Evolutionary conservation across 2,797 vertebrate species (phyloP), one percentile per base, ranked within the genome.

Genomic region (Alectoris magna): DNA sequence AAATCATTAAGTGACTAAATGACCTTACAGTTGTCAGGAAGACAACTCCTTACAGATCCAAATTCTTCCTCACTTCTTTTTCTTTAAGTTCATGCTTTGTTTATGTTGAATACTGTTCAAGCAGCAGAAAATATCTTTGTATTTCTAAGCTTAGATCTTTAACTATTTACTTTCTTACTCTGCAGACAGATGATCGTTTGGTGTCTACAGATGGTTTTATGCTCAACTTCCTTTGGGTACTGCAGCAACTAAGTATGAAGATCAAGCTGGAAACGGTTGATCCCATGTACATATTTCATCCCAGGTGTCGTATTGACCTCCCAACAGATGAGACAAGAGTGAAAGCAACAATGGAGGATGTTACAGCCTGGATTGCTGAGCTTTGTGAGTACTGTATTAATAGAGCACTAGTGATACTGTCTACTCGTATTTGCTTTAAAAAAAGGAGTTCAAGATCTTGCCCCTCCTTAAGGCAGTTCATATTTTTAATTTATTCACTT

Each of bases 161-260:
- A 86, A 41, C 51, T 66, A 1, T 76, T 69, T 78, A 7, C 56
- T 87, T 22, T 82, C 66, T 15, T 56, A 3, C 69, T 79, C 86
- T 51, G 26, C 96, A 99, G 99, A 99, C 99, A 9, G 99, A 99
- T 14, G 99, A 99, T 94, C 98, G 99, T 75, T 97, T 99, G 96
- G 99, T 99, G 71, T 99, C 99, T 11, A 99, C 99, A 19, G 99
- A 99, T 6, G 99, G 99, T 91, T 99, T 99, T 95, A 99, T 99
- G 99, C 98, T 99, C 90, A 99, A 99, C 97, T 99, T 99, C 96
- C 97, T 99, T 76, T 99, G 99, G 99, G 99, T 99, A 80, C 98
- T 99, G 63, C 99, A 99, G 97, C 99, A 99, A 90, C 98, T 99
- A 62, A 99, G 99, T 95, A 99, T 98, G 90, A 99, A 99, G 97